Base-by-base conservation (phyloP, 2,888 invertebrate genomes). In the Campoplex capitator region DNA sequence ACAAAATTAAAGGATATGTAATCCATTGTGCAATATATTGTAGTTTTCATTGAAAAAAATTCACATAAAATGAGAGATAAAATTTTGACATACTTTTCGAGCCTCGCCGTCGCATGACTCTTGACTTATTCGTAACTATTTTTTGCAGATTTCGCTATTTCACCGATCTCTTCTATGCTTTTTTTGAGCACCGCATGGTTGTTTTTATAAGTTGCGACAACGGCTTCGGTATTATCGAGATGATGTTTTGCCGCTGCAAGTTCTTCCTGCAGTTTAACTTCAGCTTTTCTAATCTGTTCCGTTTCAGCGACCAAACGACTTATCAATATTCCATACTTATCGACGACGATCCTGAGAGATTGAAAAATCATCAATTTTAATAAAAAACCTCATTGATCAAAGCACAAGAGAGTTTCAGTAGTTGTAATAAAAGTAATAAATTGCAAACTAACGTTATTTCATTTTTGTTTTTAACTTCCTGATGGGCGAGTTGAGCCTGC, bases 61-160 rank as follows among this genome's bases (percentile, higher is more conserved):
- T 23, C 23, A 23, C 23, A 23, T 23, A 23, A 23, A 23, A 23
- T 23, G 23, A 23, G 23, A 23, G 4, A n/a, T 4, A 13, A 38
- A 67, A 3, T 89, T 67, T 68, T 65, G 68, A 94, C 95, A 95
- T 95, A 97, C 97, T 96, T 96, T 94, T 97, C 98, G 83, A 99
- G 96, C 95, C 98, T 98, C 90, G 97, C 97, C 96, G 98, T 97
- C 51, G 99, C 99, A 94, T 99, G 98, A 91, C 97, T 97, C 93
- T 98, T 97, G 90, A 99, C 96, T 90, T 97, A 96, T 91, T 98
- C 97, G 94, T 98, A 98, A 93, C 98, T 97, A 84, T 97, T 97
- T 93, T 98, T n/a, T n/a, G n/a, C n/a, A n/a, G 96, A 95, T 91
- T 97, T 96, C 86, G 97, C 96, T 73, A 97, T 97, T 92, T 96